Conservation (phyloP, 1,140 invertebrate genomes). For the Vollenhovia emeryi region DNA sequence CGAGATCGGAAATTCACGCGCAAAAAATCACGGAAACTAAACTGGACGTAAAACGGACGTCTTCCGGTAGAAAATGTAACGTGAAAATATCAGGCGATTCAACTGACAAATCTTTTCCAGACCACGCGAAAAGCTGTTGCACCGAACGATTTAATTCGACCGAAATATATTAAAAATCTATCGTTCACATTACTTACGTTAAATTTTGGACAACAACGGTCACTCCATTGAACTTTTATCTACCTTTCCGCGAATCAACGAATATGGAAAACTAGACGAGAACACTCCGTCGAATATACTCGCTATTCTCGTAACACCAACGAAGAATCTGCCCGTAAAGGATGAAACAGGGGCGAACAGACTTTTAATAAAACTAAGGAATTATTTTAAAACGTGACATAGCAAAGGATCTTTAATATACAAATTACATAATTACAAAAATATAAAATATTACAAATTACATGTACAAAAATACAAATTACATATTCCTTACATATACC, state of each 20-base stretch:
- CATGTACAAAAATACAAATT: slow-evolving; percentile 9
- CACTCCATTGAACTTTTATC: no score
- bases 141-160: no score
- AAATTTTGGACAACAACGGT: no score
- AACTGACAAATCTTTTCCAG: background rate
- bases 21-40: background rate
- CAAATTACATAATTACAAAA: slow-evolving; percentile 44
- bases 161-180: no score
- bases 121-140: no score
- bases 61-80: background rate
- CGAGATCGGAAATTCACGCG: background rate
- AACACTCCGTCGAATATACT: no score
- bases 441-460: slow-evolving; percentile 21
- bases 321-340: no score
- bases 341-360: no score
- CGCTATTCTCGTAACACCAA: no score
- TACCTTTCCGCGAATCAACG: no score
- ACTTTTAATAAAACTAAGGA: background rate
- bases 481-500: slow-evolving; percentile 81
- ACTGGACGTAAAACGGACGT: background rate
- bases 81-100: background rate
- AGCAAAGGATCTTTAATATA: slow-evolving; percentile 17
- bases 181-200: no score
- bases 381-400: background rate
- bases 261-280: no score